Evolutionary conservation across 1,140 invertebrate genomes (phyloP).

Genomic region (Catajapyx aquilonaris): DNA sequence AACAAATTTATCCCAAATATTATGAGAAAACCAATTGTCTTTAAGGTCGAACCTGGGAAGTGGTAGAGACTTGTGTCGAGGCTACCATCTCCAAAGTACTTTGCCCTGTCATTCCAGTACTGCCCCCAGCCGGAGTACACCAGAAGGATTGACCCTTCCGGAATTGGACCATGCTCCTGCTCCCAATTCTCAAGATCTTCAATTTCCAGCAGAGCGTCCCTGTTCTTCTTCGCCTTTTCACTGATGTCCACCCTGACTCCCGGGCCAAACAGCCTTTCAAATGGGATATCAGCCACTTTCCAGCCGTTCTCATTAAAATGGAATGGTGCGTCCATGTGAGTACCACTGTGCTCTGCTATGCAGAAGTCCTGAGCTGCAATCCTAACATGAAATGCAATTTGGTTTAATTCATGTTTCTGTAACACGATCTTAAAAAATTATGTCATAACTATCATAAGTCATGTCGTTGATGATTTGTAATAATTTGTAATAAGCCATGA

Average conservation of each 20-base stretch:
- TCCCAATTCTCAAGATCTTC: constrained; percentile 14
- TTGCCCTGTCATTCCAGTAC: constrained; percentile 12
- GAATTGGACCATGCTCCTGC: constrained; percentile 13
- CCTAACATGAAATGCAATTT: too few species aligned
- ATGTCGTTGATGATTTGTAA: too few species aligned
- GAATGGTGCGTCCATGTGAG: constrained; percentile 15
- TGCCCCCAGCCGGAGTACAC: constrained; percentile 16
- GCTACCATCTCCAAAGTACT: constrained; percentile 10
- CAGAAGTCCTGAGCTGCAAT: too few species aligned
- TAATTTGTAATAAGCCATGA: too few species aligned
- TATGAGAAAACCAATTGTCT: background rate
- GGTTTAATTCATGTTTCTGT: too few species aligned
- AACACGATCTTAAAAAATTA: too few species aligned
- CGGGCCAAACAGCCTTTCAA: constrained; percentile 13
- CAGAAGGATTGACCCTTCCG: constrained; percentile 13
- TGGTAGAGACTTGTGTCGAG: background rate
- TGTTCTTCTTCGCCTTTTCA: constrained; percentile 10
- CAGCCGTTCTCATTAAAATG: constrained; percentile 12
- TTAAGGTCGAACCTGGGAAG: background rate
- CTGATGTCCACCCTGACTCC: constrained; percentile 9
- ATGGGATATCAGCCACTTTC: constrained; percentile 12
- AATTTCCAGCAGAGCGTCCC: constrained; percentile 11
- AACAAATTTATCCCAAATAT: background rate
- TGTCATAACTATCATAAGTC: too few species aligned
- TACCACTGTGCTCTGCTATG: constrained; percentile 15